These are phyloP conservation scores for Crypturellus undulatus DNA, from an alignment of 2,113 vertebrate genomes.

Conservation along the genomic window DNA sequence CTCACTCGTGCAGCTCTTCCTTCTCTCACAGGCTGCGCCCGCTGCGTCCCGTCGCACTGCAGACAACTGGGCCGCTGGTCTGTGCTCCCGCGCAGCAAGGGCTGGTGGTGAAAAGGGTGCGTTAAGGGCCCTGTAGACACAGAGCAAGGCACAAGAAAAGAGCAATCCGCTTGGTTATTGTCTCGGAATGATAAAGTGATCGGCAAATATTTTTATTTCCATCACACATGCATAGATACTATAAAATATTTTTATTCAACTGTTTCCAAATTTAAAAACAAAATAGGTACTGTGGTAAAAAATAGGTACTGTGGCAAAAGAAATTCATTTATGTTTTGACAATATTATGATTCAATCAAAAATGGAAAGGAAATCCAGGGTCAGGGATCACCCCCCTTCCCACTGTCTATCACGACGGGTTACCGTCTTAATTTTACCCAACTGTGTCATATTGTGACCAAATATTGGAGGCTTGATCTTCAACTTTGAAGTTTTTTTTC, in stretches of 20 bases:
- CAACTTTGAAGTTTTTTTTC: constrained; percentile 35
- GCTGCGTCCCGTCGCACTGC: background rate
- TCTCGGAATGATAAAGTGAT: background rate
- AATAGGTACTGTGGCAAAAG: background rate
- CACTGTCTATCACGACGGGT: background rate
- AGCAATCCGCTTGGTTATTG: background rate
- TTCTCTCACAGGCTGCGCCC: background rate
- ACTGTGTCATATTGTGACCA: background rate
- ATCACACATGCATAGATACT: background rate
- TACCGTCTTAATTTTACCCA: constrained; percentile 18
- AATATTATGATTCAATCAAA: background rate
- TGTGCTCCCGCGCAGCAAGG: accelerated
- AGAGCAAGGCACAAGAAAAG: background rate
- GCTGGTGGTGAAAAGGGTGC: background rate
- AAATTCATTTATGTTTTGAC: background rate
- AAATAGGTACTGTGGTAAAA: background rate
- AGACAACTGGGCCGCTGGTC: background rate
- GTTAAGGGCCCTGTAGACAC: background rate
- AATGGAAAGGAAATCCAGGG: constrained; percentile 49
- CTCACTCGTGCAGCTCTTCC: background rate
- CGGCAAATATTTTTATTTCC: background rate
- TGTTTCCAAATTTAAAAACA: background rate
- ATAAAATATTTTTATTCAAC: background rate
- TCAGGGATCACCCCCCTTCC: constrained; percentile 25
- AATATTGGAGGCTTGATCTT: background rate